A percentile compares a stretch with the other conserved stretches of the same genome.
Conservation (phyloP, 1,140 invertebrate species). For the Drosophila kikkawai region DNA sequence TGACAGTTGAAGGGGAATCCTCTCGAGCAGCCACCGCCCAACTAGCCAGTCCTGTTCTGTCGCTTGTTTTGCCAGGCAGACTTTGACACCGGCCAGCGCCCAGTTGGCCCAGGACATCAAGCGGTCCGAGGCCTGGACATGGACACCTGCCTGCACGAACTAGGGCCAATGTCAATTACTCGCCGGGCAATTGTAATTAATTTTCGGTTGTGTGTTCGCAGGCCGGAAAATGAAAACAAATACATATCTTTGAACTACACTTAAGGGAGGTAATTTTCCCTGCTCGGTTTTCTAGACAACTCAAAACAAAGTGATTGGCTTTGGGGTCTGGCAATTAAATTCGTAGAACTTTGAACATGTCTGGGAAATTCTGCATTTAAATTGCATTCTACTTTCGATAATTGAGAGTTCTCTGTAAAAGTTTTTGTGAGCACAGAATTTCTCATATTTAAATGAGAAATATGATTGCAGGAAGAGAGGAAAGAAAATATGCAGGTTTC, state of each 20-base stretch:
- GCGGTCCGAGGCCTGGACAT: slow-evolving; percentile 25
- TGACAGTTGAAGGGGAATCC: slow-evolving; percentile 25
- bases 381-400: not conserved
- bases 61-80: slow-evolving; percentile 39
- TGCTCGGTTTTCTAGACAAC: slow-evolving; percentile 11
- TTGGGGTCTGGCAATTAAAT: not conserved
- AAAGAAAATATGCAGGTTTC: no score
- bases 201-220: slow-evolving; percentile 33
- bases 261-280: no score
- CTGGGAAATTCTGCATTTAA: not conserved
- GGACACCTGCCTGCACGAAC: slow-evolving; percentile 50
- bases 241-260: slow-evolving; percentile 12
- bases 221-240: slow-evolving; percentile 38
- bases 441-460: not conserved
- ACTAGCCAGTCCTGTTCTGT: slow-evolving; percentile 36
- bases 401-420: not conserved
- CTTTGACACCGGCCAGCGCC: slow-evolving; percentile 55
- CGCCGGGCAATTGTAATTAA: slow-evolving; percentile 58
- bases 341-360: not conserved
- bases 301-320: not conserved
- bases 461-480: not conserved
- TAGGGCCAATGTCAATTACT: slow-evolving; percentile 73
- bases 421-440: not conserved
- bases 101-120: slow-evolving; percentile 23
- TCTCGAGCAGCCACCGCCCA: slow-evolving; percentile 10